Evolutionary conservation across 2,113 vertebrate genomes (phyloP).

Genomic region (Xerus inauris): DNA sequence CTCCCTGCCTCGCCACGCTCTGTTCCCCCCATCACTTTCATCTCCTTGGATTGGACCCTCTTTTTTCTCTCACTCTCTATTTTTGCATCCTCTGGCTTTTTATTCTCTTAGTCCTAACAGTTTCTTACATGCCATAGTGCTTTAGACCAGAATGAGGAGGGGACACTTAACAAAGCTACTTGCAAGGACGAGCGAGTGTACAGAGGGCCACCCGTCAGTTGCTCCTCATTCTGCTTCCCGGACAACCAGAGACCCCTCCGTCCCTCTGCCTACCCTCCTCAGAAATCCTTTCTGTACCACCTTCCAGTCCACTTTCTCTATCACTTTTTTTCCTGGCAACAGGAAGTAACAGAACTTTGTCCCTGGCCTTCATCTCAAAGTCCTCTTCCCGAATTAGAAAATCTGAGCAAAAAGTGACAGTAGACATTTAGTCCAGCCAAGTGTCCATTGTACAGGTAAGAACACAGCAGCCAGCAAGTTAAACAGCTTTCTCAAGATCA

Average conservation of each 20-base stretch:
- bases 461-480: background rate
- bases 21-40: background rate
- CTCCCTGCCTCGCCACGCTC: too few species aligned
- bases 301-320: background rate
- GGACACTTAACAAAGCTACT: background rate
- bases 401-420: background rate
- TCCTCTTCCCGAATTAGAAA: background rate
- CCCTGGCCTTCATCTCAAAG: fast-evolving
- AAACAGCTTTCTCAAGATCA: background rate
- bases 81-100: conserved; percentile 8
- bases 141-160: background rate
- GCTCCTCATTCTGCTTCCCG: background rate
- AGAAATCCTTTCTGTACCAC: background rate
- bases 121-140: background rate
- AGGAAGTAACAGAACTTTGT: background rate
- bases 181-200: background rate
- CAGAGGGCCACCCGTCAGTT: too few species aligned
- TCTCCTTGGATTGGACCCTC: background rate
- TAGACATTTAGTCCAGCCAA: background rate
- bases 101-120: background rate
- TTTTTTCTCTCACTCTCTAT: background rate
- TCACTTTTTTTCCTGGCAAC: background rate
- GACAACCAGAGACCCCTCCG: background rate
- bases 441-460: background rate
- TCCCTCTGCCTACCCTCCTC: background rate